These are phyloP conservation scores for Lysiphlebus fabarum DNA, from an alignment of 1,140 invertebrate genomes.

Conservation along the genomic window DNA sequence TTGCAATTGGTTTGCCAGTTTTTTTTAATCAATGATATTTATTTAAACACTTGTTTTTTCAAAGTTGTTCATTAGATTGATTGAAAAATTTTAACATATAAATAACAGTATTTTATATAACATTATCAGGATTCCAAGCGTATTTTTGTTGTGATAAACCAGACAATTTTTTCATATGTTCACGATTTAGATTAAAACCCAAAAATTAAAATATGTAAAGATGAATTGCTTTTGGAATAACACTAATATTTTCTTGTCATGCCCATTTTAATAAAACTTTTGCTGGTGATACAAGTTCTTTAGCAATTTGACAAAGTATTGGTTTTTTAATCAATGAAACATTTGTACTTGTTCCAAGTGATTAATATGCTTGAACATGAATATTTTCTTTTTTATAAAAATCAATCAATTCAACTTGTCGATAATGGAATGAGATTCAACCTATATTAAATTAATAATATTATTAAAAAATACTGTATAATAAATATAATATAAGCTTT, in stretches of 20 bases:
- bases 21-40: conserved; percentile 69
- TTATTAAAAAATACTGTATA: conserved; percentile 15
- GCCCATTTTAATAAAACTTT: conserved; percentile 70
- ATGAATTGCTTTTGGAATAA: conserved; percentile 70
- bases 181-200: conserved; percentile 60
- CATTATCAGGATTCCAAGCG: conserved; percentile 68
- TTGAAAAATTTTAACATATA: conserved; percentile 8
- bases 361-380: conserved; percentile 74
- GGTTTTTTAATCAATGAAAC: conserved; percentile 60
- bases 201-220: conserved; percentile 67
- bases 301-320: conserved; percentile 58
- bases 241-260: conserved; percentile 63
- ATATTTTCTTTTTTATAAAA: conserved; percentile 69
- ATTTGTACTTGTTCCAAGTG: conserved; percentile 64
- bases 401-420: conserved; percentile 62
- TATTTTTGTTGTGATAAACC: conserved; percentile 62
- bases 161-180: conserved; percentile 60
- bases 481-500: conserved; percentile 21
- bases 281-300: conserved; percentile 60
- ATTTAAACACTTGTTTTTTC: conserved; percentile 56
- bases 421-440: conserved; percentile 79
- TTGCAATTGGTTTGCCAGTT: conserved; percentile 71
- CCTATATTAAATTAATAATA: conserved; percentile 52
- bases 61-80: conserved; percentile 42
- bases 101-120: conserved; percentile 32